Evolutionary conservation across 2,888 invertebrate species (phyloP).

Genomic region (Sinodicranocentrus sp.): DNA sequence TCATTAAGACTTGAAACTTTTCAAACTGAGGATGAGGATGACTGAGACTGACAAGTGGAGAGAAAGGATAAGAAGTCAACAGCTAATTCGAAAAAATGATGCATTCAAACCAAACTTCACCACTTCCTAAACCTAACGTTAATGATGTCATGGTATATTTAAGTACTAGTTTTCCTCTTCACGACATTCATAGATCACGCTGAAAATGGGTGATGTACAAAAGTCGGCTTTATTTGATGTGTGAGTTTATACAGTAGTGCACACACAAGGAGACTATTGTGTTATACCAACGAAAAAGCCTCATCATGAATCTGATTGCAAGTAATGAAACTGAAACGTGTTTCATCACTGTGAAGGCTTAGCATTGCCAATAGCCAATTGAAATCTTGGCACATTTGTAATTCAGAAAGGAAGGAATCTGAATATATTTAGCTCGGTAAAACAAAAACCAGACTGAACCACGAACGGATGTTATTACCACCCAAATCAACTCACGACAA

Average conservation of each 20-base stretch:
- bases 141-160: neutral
- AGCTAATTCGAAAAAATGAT: neutral
- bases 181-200: slow-evolving; percentile 3
- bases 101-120: neutral
- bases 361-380: no score
- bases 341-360: no score
- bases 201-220: neutral
- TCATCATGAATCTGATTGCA: neutral
- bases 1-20: neutral
- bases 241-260: neutral
- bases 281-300: neutral
- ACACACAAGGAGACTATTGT: neutral
- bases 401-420: neutral
- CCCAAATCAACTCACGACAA: neutral
- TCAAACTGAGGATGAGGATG: neutral
- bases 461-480: neutral
- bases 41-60: neutral
- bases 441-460: neutral
- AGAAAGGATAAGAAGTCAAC: neutral
- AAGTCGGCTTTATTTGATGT: neutral
- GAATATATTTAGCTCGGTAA: neutral
- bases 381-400: neutral
- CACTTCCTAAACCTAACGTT: neutral
- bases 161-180: neutral
- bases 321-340: neutral